phyloP scores from a whole-genome alignment of 2,797 vertebrate genomes.

The Cuniculus paca region DNA sequence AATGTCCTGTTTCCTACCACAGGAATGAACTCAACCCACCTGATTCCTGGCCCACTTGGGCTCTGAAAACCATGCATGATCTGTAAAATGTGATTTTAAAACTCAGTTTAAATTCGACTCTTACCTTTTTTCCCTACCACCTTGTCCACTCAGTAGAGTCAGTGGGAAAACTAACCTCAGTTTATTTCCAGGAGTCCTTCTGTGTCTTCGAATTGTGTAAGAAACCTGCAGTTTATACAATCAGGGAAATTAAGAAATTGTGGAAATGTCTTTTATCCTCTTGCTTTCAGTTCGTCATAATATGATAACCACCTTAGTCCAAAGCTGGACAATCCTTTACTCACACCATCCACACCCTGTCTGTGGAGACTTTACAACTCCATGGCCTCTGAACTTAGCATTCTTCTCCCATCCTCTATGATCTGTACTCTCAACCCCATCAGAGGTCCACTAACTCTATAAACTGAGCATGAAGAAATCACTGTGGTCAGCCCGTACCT shows the following conservation, averaged over 20 bases:
- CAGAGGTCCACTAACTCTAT: not conserved
- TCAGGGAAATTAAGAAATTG: not conserved
- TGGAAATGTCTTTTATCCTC: not conserved
- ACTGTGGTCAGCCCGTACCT: not conserved
- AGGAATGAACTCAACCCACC: not conserved
- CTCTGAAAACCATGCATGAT: not conserved
- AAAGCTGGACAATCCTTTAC: not conserved
- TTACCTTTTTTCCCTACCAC: not conserved
- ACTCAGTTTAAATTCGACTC: slow-evolving; percentile 22
- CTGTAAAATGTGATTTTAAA: slow-evolving; percentile 46
- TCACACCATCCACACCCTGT: not conserved
- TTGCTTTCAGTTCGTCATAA: not conserved
- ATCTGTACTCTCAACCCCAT: not conserved
- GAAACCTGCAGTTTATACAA: not conserved
- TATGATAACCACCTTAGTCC: not conserved
- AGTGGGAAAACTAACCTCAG: not conserved
- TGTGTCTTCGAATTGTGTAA: not conserved
- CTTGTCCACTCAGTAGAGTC: not conserved
- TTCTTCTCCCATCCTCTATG: not conserved
- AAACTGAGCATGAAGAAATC: not conserved
- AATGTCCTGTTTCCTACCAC: not conserved
- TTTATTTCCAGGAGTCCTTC: not conserved
- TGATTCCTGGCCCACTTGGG: not conserved
- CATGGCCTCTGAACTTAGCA: not conserved
- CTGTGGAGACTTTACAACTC: not conserved